Evolutionary conservation across 2,888 invertebrate species (phyloP), one percentile per base, ranked within the genome.

Genomic region (Drosophila mayaguana): DNA sequence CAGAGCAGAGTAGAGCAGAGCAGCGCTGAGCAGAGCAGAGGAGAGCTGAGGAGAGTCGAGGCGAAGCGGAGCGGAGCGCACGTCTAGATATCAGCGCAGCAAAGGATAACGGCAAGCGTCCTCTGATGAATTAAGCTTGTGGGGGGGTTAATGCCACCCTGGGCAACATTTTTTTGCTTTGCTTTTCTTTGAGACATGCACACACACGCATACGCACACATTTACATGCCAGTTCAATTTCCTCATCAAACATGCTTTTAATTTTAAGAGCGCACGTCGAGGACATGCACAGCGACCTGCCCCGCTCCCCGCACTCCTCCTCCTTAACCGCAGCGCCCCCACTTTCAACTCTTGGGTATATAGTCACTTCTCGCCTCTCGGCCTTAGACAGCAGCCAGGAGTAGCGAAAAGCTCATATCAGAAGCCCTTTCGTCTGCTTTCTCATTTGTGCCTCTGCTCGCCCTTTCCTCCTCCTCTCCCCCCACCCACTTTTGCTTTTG

Each of bases 161-260:
- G 65, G 57, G 63, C 70, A 80, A 66, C 53, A 28, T 71, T 82
- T 79, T 82, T 72, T 62, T 40, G 22, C 12, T 50, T 59, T 57
- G 51, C 57, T 56, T 45, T 53, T 55, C 32, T 61, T 46, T 54
- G 9, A 70, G 51, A 36, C 56, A 63, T 32, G n/a, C 40, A 40
- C 43, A 56, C 54, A 48, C 46, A 54, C 43, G 20, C 20, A 53
- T 54, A 34, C 38, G 20, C 66, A 69, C 56, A 61, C 54, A 32
- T 60, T 67, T 64, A 69, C 72, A 86, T 80, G 81, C 89, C 86
- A 78, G 87, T 89, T 84, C 81, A 79, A 85, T 87, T 85, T 85
- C 81, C 84, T 89, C 89, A 87, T 81, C 87, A 87, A 85, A 85
- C 84, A 87, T 84, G 85, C 81, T 87, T 89, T 89, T 85, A 89